Base-by-base conservation (phyloP, 2,888 invertebrate species). In the Phlogophora meticulosa region DNA sequence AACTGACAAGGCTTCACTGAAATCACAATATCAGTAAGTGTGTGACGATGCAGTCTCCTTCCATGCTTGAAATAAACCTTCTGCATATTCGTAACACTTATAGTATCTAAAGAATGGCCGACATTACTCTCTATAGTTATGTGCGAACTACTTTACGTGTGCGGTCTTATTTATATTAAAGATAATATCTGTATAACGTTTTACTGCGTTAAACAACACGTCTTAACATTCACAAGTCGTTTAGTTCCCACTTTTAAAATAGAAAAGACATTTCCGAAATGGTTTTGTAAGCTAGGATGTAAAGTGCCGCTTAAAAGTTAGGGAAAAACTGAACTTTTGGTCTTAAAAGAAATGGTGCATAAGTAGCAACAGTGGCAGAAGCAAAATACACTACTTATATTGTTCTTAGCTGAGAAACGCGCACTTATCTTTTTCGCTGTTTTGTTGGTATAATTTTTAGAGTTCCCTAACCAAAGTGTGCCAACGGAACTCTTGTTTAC, bases 281-380 rank as follows among this genome's bases (percentile, higher is more conserved):
- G 58, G 65, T 51, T 63, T 56, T 67, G 62, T 76, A 73, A 76
- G 67, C 74, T 34, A 59, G 49, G 58, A 73, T 73, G 76, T 67
- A 72, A 74, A 74, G 78, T 78, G 60, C 52, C 60, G 74, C 59
- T 75, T 78, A 72, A 65, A 72, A 78, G 40, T 75, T 75, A 64
- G n/a, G 49, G 9, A 60, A 77, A 64, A 59, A 77, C 78, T 71
- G 17, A 74, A 75, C 38, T 75, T 74, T 52, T 17, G 40, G 60
- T 64, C 55, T 77, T 42, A 64, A 77, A 78, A 77, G 42, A 75
- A 64, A 64, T 24, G 43, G 51, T 72, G 78, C 55, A 60, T 75
- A 72, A 77, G 65, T 60, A 77, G 72, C 59, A n/a, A 46, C 28
- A 72, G 53, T 17, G n/a, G 20, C 57, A 20, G 17, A 52, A 17